These are phyloP conservation scores for Coptodon rendalli DNA, from an alignment of 2,113 vertebrate genomes.

Conservation along the genomic window DNA sequence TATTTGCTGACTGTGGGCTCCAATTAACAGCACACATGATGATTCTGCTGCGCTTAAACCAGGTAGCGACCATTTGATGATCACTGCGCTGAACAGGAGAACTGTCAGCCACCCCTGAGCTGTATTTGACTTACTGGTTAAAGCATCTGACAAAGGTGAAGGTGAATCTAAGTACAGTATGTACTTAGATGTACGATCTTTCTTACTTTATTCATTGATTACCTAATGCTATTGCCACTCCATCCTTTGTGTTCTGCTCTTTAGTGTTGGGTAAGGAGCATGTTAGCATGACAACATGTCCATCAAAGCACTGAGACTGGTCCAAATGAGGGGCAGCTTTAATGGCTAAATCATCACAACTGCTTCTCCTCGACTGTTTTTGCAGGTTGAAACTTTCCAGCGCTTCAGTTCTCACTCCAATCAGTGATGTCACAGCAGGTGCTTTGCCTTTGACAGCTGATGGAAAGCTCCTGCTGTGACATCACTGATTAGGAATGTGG, in stretches of 20 bases:
- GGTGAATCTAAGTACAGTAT: not conserved
- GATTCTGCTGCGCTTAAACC: not conserved
- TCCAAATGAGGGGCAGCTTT: not conserved
- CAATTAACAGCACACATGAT: not conserved
- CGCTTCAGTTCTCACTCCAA: constrained; percentile 3
- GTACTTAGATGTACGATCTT: not conserved
- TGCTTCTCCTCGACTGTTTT: not conserved
- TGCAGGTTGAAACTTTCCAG: not conserved
- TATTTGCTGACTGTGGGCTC: not conserved
- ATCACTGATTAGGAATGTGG: constrained; percentile 39
- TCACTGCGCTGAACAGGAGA: not conserved
- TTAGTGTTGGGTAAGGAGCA: not conserved
- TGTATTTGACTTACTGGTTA: not conserved
- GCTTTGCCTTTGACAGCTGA: constrained; percentile 29
- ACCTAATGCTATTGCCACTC: not conserved
- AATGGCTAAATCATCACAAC: not conserved
- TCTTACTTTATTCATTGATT: not conserved
- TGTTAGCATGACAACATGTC: not conserved
- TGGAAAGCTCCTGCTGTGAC: constrained; percentile 18
- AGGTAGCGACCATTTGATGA: not conserved
- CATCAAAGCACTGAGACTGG: not conserved
- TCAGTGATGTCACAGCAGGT: constrained; percentile 48
- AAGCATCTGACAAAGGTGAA: not conserved
- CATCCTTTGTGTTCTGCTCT: not conserved
- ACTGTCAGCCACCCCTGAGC: not conserved